These are phyloP conservation scores for Hyphantria cunea DNA, from an alignment of 1,140 invertebrate genomes.

Conservation along the genomic window DNA sequence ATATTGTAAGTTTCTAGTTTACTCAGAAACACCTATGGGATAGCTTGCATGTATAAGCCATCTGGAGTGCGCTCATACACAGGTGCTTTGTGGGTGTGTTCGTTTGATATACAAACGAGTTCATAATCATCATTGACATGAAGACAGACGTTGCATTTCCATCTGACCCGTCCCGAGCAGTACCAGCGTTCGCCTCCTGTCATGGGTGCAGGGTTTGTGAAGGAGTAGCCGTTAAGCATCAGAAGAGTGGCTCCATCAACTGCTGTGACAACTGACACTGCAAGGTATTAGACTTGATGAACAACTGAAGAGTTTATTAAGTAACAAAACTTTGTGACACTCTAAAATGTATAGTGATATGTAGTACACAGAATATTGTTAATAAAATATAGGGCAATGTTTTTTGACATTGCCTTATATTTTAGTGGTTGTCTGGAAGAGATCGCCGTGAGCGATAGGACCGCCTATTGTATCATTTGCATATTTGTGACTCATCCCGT, in stretches of 20 bases:
- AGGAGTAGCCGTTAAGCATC: constrained; percentile 68
- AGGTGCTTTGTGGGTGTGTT: constrained; percentile 61
- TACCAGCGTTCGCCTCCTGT: constrained; percentile 67
- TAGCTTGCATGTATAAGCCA: constrained; percentile 49
- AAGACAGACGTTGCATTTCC: constrained; percentile 68
- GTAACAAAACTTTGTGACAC: no score
- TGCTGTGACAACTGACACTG: constrained; percentile 73
- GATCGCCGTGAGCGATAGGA: no score
- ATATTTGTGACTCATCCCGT: no score
- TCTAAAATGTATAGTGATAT: no score
- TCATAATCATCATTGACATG: constrained; percentile 75
- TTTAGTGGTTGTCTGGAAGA: no score
- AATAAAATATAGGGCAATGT: no score
- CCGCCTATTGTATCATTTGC: no score
- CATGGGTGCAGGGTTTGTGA: constrained; percentile 65
- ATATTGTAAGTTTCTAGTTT: no score
- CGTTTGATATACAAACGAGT: constrained; percentile 64
- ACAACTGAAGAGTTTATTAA: neutral
- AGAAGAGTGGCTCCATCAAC: constrained; percentile 67
- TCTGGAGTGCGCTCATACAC: constrained; percentile 54
- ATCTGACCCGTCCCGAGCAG: constrained; percentile 64
- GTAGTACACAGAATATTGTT: no score
- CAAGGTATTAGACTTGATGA: constrained; percentile 36
- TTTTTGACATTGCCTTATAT: no score
- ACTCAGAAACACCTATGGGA: neutral